These are phyloP conservation scores for Ctenopoma kingsleyae DNA, from an alignment of 2,797 vertebrate species.

Conservation along the genomic window DNA sequence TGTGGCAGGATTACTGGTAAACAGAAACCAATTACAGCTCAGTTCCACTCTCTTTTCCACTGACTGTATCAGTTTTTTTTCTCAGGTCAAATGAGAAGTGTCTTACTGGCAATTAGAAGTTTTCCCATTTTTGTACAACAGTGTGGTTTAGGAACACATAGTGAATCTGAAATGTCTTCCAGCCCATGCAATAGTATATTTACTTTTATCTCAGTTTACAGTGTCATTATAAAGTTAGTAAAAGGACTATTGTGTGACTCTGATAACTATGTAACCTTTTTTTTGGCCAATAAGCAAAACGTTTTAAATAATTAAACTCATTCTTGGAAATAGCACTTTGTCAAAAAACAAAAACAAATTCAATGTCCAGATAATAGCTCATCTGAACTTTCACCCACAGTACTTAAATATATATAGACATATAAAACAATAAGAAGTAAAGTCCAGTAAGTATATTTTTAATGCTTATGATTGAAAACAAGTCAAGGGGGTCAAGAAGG, in stretches of 20 bases:
- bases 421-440: too few species aligned
- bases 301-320: neutral
- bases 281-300: too few species aligned
- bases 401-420: too few species aligned
- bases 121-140: conserved; percentile 1
- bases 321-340: too few species aligned
- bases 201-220: neutral
- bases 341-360: neutral
- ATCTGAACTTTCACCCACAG: neutral
- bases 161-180: conserved; percentile 11
- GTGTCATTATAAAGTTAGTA: conserved; percentile 5
- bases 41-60: conserved; percentile 45
- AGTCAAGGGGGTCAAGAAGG: too few species aligned
- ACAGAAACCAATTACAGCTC: conserved; percentile 78
- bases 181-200: neutral
- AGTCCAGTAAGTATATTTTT: neutral
- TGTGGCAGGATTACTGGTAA: conserved; percentile 75
- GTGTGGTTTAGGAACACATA: conserved; percentile 9
- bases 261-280: too few species aligned
- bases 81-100: conserved; percentile 54
- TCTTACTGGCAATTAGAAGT: conserved; percentile 52
- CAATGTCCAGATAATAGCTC: neutral
- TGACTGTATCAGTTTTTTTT: conserved; percentile 12
- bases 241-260: neutral
- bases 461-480: neutral